Conservation (phyloP, 2,888 invertebrate genomes). For the Thereva unica region DNA sequence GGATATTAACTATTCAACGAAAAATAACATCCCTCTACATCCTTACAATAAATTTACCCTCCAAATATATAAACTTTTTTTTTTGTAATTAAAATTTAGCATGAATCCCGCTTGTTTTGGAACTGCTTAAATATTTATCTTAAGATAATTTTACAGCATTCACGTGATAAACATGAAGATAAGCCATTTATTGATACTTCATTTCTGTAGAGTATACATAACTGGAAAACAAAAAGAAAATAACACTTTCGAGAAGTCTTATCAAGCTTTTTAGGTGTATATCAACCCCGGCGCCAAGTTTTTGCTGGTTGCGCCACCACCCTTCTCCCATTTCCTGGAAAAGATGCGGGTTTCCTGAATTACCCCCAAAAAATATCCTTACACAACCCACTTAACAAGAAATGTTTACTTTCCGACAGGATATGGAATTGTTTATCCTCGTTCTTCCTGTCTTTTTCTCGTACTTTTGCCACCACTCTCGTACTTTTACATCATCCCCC, state of each 20-base stretch:
- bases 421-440: conserved; percentile 35
- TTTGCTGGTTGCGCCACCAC: conserved; percentile 18
- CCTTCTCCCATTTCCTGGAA: background rate
- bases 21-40: too few relatives aligned
- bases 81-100: background rate
- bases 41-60: too few relatives aligned
- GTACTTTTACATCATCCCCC: too few relatives aligned
- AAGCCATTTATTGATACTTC: conserved; percentile 26
- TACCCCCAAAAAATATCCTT: too few relatives aligned
- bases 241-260: conserved; percentile 10
- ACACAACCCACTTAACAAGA: conserved; percentile 12
- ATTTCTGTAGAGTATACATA: conserved; percentile 20
- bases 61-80: too few relatives aligned
- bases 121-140: conserved; percentile 26
- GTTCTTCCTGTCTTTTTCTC: conserved; percentile 26
- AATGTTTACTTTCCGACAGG: conserved; percentile 32
- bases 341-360: too few relatives aligned
- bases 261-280: conserved; percentile 3
- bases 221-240: conserved; percentile 2
- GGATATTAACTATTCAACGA: too few relatives aligned
- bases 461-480: background rate
- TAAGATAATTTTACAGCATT: conserved; percentile 17
- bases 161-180: background rate
- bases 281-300: background rate
- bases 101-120: conserved; percentile 11